Evolutionary conservation across 2,797 vertebrate genomes (phyloP).

Genomic region (Antennarius maculatus): DNA sequence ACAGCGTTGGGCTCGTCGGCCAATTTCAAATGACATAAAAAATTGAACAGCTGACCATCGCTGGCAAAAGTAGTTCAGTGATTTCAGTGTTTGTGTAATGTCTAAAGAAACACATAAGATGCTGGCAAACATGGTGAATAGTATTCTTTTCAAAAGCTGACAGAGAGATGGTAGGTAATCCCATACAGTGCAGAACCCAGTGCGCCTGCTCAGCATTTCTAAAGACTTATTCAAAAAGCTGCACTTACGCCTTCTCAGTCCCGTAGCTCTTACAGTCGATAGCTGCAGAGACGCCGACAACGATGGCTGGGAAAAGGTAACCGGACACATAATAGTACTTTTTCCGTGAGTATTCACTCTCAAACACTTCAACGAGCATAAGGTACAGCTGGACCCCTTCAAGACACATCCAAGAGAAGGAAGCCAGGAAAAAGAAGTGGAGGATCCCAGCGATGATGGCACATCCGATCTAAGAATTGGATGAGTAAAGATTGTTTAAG

Average conservation of each 20-base stretch:
- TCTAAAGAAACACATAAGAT: constrained; percentile 52
- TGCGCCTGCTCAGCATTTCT: constrained; percentile 29
- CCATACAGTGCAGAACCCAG: constrained; percentile 28
- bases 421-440: constrained; percentile 98
- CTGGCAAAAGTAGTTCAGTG: constrained; percentile 63
- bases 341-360: constrained; percentile 98
- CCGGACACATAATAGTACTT: constrained; percentile 98
- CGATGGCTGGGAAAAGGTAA: constrained; percentile 95
- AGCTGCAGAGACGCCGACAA: constrained; percentile 95
- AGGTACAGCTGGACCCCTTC: constrained; percentile 98
- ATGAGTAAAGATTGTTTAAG: not conserved
- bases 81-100: constrained; percentile 54
- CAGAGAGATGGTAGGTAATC: constrained; percentile 54
- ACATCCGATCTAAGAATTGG: constrained; percentile 89
- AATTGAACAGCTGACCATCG: constrained; percentile 73
- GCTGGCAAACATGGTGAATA: constrained; percentile 56
- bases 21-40: constrained; percentile 82
- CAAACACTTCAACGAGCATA: constrained; percentile 98
- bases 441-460: constrained; percentile 97
- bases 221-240: constrained; percentile 42
- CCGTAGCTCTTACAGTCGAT: constrained; percentile 98
- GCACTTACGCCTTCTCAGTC: constrained; percentile 94
- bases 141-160: constrained; percentile 54
- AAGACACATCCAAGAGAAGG: constrained; percentile 99
- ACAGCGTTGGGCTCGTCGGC: constrained; percentile 84